Base-by-base conservation (phyloP, 2,797 vertebrate genomes). In the Pseudotriccus pelzelni region DNA sequence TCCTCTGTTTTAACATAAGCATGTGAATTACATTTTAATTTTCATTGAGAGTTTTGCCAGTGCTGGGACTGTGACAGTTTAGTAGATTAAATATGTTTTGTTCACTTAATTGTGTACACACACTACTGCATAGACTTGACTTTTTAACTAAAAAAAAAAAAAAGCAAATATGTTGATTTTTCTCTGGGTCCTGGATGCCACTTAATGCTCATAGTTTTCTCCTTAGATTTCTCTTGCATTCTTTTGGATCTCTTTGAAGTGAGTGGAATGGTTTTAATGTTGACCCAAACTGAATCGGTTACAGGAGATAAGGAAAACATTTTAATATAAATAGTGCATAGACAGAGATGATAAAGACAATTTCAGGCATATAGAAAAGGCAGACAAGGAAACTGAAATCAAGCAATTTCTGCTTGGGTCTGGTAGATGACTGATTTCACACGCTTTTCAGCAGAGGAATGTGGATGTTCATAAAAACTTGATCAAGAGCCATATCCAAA, bases 371-470 rank as follows among this genome's bases (percentile, higher is more conserved):
- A 70, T 39, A 94, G 84, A 85, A 92, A 87, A 93, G 50, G 79
- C 83, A 92, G 93, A 81, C 76, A 94, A 92, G 91, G 89, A 73
- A 94, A 92, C 63, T 43, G 47, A 95, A 96, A 93, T 95, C 83
- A 95, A 94, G 87, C 41, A 74, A 43, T 91, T 95, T 94, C 82
- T 96, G 66, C 89, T 60, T 41, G 80, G 84, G 93, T 88, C 85
- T 88, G 85, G 91, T 53, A 95, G 93, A 96, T 91, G 94, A 79
- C 94, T 94, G 95, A 96, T 95, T 95, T 96, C 93, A 93, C 93
- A 96, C 59, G 52, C 83, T 90, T 94, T 90, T 88, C 93, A 91
- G 80, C 85, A 64, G 30, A 78, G 83, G 77, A 94, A 93, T 69
- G 89, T 77, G 85, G 85, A 94, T 94, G 80, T 88, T 96, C 87